Base-by-base conservation (phyloP, 2,113 vertebrate species). In the Tetraodon nigroviridis region DNA sequence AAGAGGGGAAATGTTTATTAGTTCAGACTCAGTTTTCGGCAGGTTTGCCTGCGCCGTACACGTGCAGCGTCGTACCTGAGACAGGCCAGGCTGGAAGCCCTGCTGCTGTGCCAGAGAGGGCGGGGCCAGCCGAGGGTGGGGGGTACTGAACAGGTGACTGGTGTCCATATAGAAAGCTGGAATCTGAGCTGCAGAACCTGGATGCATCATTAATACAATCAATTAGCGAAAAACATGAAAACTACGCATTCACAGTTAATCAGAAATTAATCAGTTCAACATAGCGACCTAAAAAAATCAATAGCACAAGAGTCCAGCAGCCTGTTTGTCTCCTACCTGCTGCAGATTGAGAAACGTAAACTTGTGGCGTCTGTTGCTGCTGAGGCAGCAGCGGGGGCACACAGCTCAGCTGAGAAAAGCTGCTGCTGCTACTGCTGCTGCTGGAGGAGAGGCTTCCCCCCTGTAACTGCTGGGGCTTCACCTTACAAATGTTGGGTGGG, bases 91-190 rank as follows among this genome's bases (percentile, higher is more conserved):
- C 20, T 99, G 96, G 77, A 93, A 99, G 67, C 95, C 95, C 71
- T 99, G 97, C 57, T 98, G 97, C 52, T 97, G 96, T 2, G 95
- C 95, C 79, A 98, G 71, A 32, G 96, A 94, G 10, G 95, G 94
- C 0, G 95, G 95, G 37, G 92, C 95, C 77, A 99, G 58, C 11
- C 97, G 93, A 0, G 96, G 93, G 29, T 98, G 97, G 0, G 97
- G 96, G 13, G 93, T 91, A 29, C 84, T 94, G 88, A 99, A 99
- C 0, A 99, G 83, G 51, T 99, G 97, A 83, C 94, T 98, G n/a
- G 96, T 97, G 79, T 99, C 97, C 95, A 99, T 96, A 55, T 98
- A 98, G 84, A 98, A 99, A 0, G 97, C 90, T 64, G 97, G 94
- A 68, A 98, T 98, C 83, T 98, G 97, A 84, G 94, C 94, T 91